phyloP scores from a whole-genome alignment of 2,797 vertebrate genomes.

The Paguma larvata region DNA sequence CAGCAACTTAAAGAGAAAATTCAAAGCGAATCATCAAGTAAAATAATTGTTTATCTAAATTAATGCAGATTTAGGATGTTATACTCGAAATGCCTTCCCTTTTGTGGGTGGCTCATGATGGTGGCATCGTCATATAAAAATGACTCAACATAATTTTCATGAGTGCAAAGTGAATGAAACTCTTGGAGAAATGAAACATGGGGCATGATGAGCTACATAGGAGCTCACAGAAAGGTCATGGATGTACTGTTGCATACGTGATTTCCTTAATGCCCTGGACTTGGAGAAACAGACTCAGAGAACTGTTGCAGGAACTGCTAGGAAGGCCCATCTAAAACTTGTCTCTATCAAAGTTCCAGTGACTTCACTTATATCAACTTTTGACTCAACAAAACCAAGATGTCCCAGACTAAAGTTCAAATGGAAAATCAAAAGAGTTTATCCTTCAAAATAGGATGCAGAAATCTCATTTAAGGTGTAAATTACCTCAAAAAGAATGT shows the following conservation, averaged over 20 bases:
- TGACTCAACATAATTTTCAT: background rate
- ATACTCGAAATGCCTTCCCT: background rate
- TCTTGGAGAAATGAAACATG: background rate
- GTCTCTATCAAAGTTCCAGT: background rate
- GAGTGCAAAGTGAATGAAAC: background rate
- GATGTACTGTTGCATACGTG: too few relatives aligned
- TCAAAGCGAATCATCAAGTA: slow-evolving; percentile 1
- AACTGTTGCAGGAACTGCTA: background rate
- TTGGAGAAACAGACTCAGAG: background rate
- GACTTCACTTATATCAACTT: background rate
- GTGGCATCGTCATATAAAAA: background rate
- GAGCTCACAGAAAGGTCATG: background rate
- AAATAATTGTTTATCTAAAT: background rate
- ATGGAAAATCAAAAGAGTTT: background rate
- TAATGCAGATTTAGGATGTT: background rate
- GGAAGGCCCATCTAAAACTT: background rate
- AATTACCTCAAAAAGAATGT: background rate
- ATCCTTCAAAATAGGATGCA: background rate
- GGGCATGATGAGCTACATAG: background rate
- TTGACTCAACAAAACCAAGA: background rate
- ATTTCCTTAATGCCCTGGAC: background rate
- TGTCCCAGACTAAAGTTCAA: background rate
- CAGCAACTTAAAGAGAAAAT: background rate
- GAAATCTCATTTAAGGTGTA: background rate
- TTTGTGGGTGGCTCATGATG: background rate